Percentiles rank a stretch among this genome's conserved stretches.
Evolutionary conservation across 2,113 vertebrate genomes (phyloP).

Genomic region (Prionailurus bengalensis): DNA sequence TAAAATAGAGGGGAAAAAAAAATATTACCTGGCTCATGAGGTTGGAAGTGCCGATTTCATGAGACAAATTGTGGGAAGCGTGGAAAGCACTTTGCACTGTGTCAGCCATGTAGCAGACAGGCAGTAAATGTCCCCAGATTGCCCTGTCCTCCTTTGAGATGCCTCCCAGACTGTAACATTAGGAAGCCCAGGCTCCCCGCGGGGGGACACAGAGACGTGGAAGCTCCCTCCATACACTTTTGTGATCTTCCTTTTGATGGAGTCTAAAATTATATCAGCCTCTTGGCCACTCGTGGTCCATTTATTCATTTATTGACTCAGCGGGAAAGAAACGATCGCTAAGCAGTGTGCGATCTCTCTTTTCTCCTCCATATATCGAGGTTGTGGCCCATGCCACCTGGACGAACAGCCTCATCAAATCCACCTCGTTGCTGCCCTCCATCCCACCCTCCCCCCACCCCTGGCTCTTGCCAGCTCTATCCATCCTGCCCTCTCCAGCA

Average conservation of each 20-base stretch:
- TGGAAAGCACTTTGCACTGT: background rate
- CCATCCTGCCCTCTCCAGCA: background rate
- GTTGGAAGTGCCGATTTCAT: background rate
- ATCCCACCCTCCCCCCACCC: no score
- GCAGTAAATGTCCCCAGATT: fast-evolving
- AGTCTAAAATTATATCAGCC: conserved; percentile 69
- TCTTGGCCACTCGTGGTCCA: conserved; percentile 65
- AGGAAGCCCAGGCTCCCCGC: background rate
- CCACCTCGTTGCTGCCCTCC: background rate
- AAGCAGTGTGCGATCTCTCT: background rate
- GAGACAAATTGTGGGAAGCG: fast-evolving
- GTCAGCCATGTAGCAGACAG: fast-evolving
- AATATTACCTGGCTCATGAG: background rate
- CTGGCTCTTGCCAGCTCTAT: background rate
- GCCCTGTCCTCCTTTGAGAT: background rate
- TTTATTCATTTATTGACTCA: conserved; percentile 73
- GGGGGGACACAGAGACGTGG: background rate
- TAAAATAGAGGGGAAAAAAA: background rate
- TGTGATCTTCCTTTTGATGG: conserved; percentile 63
- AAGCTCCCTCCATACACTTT: background rate
- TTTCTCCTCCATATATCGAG: background rate
- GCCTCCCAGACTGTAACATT: fast-evolving
- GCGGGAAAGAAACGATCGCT: conserved; percentile 51
- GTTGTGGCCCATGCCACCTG: background rate
- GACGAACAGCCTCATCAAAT: conserved; percentile 35